Percentiles rank a stretch among this genome's conserved stretches.
phyloP scores from a whole-genome alignment of 2,888 invertebrate genomes.

The Lochmaea capreae region DNA sequence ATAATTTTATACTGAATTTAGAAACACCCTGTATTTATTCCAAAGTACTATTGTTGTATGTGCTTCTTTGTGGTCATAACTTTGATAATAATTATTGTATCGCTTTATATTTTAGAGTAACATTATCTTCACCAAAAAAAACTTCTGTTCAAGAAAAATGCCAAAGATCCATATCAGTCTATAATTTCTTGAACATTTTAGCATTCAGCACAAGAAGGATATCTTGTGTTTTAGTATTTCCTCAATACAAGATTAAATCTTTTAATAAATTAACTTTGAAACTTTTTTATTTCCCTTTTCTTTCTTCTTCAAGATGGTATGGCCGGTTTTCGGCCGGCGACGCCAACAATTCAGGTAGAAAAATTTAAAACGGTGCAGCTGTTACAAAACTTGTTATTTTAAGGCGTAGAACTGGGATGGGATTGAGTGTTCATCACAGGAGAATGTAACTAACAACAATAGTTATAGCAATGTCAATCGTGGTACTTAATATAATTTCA shows the following conservation, averaged over 20 bases:
- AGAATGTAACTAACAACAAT: background rate
- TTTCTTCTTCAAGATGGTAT: constrained; percentile 12
- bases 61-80: no score
- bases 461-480: background rate
- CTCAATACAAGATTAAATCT: constrained; percentile 42
- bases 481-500: no score
- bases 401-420: constrained; percentile 11
- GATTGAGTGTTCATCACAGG: background rate
- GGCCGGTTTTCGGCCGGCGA: constrained; percentile 12
- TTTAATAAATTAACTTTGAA: constrained; percentile 43
- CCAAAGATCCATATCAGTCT: constrained; percentile 29
- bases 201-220: constrained; percentile 20
- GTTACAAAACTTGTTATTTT: constrained; percentile 28
- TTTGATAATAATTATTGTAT: background rate
- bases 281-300: constrained; percentile 37
- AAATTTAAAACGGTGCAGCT: constrained; percentile 30
- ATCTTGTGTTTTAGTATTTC: constrained; percentile 35
- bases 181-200: constrained; percentile 20
- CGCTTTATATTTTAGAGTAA: background rate
- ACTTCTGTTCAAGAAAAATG: constrained; percentile 18
- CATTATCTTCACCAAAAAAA: background rate
- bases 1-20: no score
- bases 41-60: no score
- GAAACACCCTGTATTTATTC: no score
- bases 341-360: constrained; percentile 26